These are phyloP conservation scores for Pseudomyrmex cubaensis DNA, from an alignment of 1,140 invertebrate species.

Conservation along the genomic window DNA sequence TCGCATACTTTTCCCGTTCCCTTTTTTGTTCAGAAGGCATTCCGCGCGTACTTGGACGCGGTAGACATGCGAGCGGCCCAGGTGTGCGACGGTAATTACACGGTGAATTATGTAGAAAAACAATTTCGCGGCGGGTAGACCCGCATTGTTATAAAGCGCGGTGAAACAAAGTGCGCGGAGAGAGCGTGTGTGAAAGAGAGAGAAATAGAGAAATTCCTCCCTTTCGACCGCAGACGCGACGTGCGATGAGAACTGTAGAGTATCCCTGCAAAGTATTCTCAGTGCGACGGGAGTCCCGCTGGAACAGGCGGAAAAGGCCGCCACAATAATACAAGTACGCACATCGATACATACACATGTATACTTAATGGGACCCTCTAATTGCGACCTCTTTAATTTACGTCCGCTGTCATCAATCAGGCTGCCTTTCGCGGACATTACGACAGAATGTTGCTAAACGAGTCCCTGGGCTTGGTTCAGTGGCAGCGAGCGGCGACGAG, in stretches of 20 bases:
- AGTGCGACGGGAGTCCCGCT: conserved; percentile 68
- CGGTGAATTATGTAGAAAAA: conserved; percentile 53
- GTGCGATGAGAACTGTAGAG: conserved; percentile 46
- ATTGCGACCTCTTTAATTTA: neutral
- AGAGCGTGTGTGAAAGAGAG: too few species aligned
- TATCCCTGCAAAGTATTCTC: conserved; percentile 76
- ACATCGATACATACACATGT: neutral
- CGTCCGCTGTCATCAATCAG: conserved; percentile 37
- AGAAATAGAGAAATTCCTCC: conserved; percentile 12
- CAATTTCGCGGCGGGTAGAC: conserved; percentile 6
- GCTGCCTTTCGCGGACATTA: conserved; percentile 73
- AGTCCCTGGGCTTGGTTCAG: conserved; percentile 79
- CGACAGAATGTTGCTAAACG: conserved; percentile 72
- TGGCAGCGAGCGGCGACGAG: conserved; percentile 84
- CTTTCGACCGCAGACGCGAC: conserved; percentile 41
- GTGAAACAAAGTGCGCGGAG: neutral
- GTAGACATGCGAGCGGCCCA: conserved; percentile 62
- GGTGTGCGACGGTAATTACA: conserved; percentile 67
- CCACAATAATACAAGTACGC: conserved; percentile 80
- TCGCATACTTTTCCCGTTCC: conserved; percentile 7
- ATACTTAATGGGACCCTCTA: neutral
- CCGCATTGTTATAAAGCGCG: conserved; percentile 37
- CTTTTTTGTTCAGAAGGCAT: conserved; percentile 68
- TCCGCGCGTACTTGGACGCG: conserved; percentile 78
- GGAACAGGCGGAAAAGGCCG: conserved; percentile 73